phyloP scores from a whole-genome alignment of 2,888 invertebrate genomes.

The Willowsia nigromaculata region DNA sequence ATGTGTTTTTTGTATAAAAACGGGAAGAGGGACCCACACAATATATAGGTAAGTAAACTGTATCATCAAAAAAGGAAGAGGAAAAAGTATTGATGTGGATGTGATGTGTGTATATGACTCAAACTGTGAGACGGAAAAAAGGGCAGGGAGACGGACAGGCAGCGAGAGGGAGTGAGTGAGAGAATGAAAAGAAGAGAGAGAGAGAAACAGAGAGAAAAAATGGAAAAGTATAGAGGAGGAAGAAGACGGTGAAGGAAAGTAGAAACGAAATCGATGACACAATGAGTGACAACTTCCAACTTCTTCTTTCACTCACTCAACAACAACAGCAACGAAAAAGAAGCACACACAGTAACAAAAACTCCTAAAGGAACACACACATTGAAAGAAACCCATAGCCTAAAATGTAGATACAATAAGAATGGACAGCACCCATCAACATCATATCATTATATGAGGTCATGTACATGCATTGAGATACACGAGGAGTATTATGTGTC shows the following conservation, averaged over 20 bases:
- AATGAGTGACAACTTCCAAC: constrained; percentile 77
- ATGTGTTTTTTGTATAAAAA: background rate
- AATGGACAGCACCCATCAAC: constrained; percentile 38
- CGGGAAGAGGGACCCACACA: background rate
- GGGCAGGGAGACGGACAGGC: constrained; percentile 19
- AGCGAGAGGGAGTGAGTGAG: constrained; percentile 35
- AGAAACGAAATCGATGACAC: constrained; percentile 75
- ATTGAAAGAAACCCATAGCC: background rate
- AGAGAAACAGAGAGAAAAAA: background rate
- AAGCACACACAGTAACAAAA: background rate
- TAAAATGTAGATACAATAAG: constrained; percentile 5
- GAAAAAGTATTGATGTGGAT: constrained; percentile 57
- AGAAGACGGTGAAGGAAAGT: constrained; percentile 62
- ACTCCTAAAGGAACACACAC: background rate
- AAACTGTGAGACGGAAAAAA: constrained; percentile 28
- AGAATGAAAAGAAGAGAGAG: background rate
- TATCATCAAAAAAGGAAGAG: constrained; percentile 30
- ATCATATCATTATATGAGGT: constrained; percentile 20
- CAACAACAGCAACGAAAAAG: constrained; percentile 44
- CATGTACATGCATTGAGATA: background rate
- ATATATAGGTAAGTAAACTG: constrained; percentile 39
- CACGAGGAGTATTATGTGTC: background rate
- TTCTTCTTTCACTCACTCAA: constrained; percentile 73
- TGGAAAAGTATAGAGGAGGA: constrained; percentile 47
- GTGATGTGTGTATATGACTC: constrained; percentile 62